phyloP scores from a whole-genome alignment of 2,888 invertebrate genomes.

The Parnassius glacialis region DNA sequence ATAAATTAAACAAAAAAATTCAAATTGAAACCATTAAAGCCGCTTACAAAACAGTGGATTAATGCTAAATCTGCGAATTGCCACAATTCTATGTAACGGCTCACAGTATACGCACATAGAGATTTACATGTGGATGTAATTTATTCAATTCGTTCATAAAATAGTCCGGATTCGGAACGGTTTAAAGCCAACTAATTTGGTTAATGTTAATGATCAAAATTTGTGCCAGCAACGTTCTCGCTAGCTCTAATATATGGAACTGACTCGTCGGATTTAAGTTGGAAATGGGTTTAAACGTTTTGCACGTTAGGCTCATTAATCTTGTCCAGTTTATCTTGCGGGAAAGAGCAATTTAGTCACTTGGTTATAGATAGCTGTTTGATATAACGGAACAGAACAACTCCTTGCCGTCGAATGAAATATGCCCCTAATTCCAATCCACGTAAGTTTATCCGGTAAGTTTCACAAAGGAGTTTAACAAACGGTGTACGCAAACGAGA shows the following conservation, averaged over 20 bases:
- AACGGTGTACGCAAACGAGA: conserved; percentile 13
- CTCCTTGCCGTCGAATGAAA: conserved; percentile 20
- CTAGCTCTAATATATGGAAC: conserved; percentile 78
- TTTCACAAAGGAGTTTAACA: conserved; percentile 15
- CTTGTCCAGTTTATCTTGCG: conserved; percentile 76
- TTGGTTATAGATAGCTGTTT: conserved; percentile 32
- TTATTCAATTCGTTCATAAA: conserved; percentile 60
- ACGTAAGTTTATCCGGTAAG: conserved; percentile 17
- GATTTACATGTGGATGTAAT: conserved; percentile 49
- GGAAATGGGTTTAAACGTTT: conserved; percentile 79
- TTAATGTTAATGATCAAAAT: conserved; percentile 78
- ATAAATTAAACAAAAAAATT: no score
- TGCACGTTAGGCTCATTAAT: conserved; percentile 79
- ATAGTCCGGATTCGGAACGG: conserved; percentile 56
- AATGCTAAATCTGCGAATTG: conserved; percentile 33
- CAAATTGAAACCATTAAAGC: not conserved
- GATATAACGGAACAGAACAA: conserved; percentile 31
- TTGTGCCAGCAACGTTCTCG: conserved; percentile 72
- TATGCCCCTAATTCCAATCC: conserved; percentile 24
- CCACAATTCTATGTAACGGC: conserved; percentile 29
- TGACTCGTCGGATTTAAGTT: conserved; percentile 79
- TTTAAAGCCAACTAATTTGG: conserved; percentile 77
- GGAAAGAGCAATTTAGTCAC: conserved; percentile 49
- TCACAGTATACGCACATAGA: conserved; percentile 35
- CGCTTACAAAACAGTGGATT: conserved; percentile 21